Conservation (phyloP, 2,113 vertebrate genomes). For the Siphamia tubifer region DNA sequence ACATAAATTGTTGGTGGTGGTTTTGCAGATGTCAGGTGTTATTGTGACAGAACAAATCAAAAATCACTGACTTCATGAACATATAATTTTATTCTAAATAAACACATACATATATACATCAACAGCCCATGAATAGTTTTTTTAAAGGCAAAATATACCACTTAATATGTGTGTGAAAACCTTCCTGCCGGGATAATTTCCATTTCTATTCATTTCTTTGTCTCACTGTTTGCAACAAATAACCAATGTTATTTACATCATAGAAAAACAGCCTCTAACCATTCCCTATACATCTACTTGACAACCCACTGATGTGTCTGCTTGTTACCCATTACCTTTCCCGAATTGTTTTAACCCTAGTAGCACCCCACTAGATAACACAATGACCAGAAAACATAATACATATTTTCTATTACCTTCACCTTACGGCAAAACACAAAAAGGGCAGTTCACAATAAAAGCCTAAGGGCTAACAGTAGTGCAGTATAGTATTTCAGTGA, state of each 20-base stretch:
- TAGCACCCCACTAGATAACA: no score
- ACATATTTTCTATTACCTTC: neutral
- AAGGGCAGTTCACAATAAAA: neutral
- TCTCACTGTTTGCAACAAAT: no score
- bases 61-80: neutral
- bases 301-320: no score
- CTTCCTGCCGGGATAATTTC: neutral
- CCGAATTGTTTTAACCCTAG: no score
- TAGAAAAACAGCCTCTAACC: no score
- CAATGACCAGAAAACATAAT: no score
- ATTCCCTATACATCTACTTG: no score
- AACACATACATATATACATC: neutral
- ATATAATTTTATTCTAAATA: slow-evolving; percentile 41
- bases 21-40: neutral
- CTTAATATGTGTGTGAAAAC: neutral
- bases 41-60: neutral
- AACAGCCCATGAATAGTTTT: neutral
- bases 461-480: neutral
- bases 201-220: neutral
- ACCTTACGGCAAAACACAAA: neutral
- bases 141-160: neutral
- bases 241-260: no score
- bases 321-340: no score
- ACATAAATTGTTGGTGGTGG: neutral
- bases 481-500: neutral